Evolutionary conservation across 2,797 vertebrate species (phyloP), one percentile per base, ranked within the genome.

Genomic region (Discoglossus pictus): DNA sequence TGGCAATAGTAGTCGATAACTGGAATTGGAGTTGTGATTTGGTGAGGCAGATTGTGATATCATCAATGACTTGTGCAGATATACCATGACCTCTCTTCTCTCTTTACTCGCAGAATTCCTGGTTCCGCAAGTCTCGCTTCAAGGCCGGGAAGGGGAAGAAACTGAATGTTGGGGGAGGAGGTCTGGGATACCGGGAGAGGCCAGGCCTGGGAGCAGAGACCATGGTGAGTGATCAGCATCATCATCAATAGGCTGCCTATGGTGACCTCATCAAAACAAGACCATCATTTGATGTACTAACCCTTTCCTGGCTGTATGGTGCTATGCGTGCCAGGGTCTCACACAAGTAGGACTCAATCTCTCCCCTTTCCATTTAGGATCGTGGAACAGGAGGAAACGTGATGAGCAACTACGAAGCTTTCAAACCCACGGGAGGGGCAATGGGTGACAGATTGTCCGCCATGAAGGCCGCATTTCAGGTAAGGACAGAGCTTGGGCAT

Each of bases 391-490:
- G 89, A 80, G 60, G 68, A 5, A 88, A 85, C 1, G 87, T 91
- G 51, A 86, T 92, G 68, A 90, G 92, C 61, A 93, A 93, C 84
- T 97, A 89, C 0, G 96, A 98, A 71, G 86, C 93, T 0, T 98
- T 91, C 78, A 98, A 97, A 73, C 93, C 96, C 1, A 79, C 92
- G 27, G 86, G 89, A 0, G 97, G 97, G 24, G 97, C 95, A 1
- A 98, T 99, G 96, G 97, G 97, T 68, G 97, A 99, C 80, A 91
- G 96, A 21, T 92, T 99, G 79, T 93, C 94, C 1, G 94, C 97
- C 2, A 92, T 99, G 94, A 98, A 95, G 84, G 92, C 94, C 73
- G 97, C 97, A 68, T 99, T 99, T 78, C 95, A 99, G 93, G 97
- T 98, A 61, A 67, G 81, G 77, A 52, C 7, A 0, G 0, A n/a